Evolutionary conservation across 2,113 vertebrate genomes (phyloP).

Genomic region (Chlamydotis undulata): DNA sequence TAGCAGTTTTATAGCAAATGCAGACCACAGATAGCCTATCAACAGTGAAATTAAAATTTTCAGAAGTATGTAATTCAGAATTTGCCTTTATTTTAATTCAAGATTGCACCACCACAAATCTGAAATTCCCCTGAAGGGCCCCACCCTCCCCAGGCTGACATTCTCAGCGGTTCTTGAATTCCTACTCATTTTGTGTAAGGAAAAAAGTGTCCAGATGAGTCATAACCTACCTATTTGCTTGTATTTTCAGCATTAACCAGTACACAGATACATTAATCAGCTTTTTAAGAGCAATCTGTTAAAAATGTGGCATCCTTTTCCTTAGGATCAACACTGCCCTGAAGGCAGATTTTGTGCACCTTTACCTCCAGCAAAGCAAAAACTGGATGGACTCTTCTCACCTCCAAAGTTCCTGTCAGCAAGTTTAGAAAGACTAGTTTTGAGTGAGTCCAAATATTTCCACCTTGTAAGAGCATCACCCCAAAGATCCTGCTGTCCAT

Average conservation of each 20-base stretch:
- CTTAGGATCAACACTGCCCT: background rate
- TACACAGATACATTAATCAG: background rate
- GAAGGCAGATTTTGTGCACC: background rate
- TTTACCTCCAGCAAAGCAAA: background rate
- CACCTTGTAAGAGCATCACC: background rate
- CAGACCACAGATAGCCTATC: background rate
- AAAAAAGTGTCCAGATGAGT: background rate
- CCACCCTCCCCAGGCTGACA: conserved; percentile 10
- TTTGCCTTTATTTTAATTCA: background rate
- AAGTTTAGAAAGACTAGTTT: background rate
- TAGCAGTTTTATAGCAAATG: background rate
- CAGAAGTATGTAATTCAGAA: background rate
- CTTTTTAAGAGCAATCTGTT: background rate
- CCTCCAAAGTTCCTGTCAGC: background rate
- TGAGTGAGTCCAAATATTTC: background rate
- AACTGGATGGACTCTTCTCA: background rate
- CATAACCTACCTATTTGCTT: background rate
- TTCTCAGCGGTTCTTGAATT: background rate
- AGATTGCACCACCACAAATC: background rate
- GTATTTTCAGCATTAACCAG: background rate
- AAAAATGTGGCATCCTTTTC: background rate
- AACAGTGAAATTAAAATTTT: background rate
- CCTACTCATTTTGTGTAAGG: background rate
- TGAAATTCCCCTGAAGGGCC: background rate
- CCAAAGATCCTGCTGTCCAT: background rate